Evolutionary conservation across 2,797 vertebrate genomes (phyloP), one percentile per base, ranked within the genome.

Genomic region (Falco concolor): DNA sequence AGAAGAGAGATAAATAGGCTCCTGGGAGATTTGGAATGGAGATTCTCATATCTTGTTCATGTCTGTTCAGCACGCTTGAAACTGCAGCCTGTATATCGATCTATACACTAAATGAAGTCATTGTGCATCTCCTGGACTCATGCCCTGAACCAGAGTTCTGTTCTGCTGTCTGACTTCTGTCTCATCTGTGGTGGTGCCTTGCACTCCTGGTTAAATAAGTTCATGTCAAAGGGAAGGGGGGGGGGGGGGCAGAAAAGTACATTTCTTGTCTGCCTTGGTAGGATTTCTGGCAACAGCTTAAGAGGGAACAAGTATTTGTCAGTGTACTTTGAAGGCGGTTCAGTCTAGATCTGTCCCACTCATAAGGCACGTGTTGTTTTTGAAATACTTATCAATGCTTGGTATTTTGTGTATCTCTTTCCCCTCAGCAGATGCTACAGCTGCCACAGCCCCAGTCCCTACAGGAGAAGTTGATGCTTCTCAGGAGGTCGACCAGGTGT

Each of bases 401-500:
- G 7, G 5, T 59, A 49, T 92, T 75, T 61, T 67, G 15, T 40
- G 3, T 49, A 18, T 52, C 16, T 67, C 19, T 44, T 13, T 4
- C 30, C 17, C 50, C 60, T 90, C 73, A 60, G 61, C 75, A 95
- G 95, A 85, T 68, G 70, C 74, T 68, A 25, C 88, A 87, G 77
- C 89, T 78, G 69, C 76, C 23, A 67, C 81, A 52, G 56, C 67
- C 2, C 53, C 96, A 67, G 92, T 72, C 7, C 82, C 97, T 13
- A 76, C 97, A 10, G 91, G 75, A 72, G 89, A 93, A 50, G 89
- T 42, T 50, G 60, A 40, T 34, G 38, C 45, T 10, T 84, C 96
- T 42, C 87, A 96, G 84, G 90, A 68, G 53, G 77, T 81, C 2
- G 18, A 54, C 19, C 95, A 98, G 89, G 97, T 96, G 77, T 97